Conservation (phyloP, 2,113 vertebrate genomes). For the Dicrurus megarhynchus region DNA sequence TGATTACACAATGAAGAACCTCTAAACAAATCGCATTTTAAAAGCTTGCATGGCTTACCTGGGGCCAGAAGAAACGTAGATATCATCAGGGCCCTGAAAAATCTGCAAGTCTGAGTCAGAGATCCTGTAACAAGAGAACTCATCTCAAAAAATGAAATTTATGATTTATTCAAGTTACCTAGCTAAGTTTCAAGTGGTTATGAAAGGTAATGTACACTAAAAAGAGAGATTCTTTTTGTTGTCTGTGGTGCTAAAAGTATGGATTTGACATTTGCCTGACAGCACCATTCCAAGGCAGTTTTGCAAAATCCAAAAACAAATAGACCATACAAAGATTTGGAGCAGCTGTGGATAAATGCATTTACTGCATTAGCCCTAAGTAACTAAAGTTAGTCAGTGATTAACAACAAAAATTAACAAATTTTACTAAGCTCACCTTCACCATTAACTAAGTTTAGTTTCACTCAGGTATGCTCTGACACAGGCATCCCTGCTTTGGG, state of each 20-base stretch:
- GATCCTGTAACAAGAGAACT: neutral
- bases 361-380: neutral
- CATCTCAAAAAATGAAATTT: neutral
- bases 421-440: neutral
- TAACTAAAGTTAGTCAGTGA: neutral
- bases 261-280: neutral
- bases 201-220: neutral
- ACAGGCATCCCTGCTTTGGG: neutral
- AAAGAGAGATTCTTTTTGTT: neutral
- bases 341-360: neutral
- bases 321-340: neutral
- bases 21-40: neutral
- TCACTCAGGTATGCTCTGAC: neutral
- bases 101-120: neutral
- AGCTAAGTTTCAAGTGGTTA: neutral
- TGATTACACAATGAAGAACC: neutral
- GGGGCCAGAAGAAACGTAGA: neutral
- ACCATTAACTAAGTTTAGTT: neutral
- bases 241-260: neutral
- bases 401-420: neutral
- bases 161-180: neutral
- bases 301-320: neutral
- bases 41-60: neutral
- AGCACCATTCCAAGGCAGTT: neutral
- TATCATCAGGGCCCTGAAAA: neutral